Evolutionary conservation across 2,888 invertebrate genomes (phyloP), one percentile per base, ranked within the genome.

Genomic region (Neoascia interrupta): DNA sequence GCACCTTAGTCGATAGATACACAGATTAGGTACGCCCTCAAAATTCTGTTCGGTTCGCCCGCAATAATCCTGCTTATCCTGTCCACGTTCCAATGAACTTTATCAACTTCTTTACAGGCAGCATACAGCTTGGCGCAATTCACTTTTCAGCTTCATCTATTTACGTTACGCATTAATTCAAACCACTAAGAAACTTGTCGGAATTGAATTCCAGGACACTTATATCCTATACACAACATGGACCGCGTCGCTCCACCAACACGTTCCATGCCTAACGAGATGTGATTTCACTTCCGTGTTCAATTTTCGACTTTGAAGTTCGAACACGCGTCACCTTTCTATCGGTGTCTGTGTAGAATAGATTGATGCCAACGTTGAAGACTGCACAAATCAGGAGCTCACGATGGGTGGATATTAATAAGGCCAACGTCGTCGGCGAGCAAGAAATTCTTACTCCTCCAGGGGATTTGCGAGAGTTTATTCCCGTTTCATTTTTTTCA

Each of bases 221-320:
- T 16, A 18, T 34, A 26, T 43, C 5, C 6, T 31, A 39, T n/a
- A n/a, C n/a, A n/a, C n/a, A n/a, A n/a, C n/a, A n/a, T n/a, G n/a
- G 16, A 5, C 31, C 19, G 10, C 53, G 60, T 51, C 49, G 39
- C 47, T 47, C 49, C 49, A 61, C 61, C 72, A 76, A 64, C 70
- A 76, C 47, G 70, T 76, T 81, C n/a, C 63, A 81, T 81, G n/a
- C 69, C 81, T 79, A 81, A 81, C 81, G 81, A 81, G 81, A 81
- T 81, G 76, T 79, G 76, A 76, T 81, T 81, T 81, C 51, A 79
- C 68, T 68, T 79, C 79, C 79, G 72, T 60, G 79, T 79, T 79
- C 49, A 73, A 68, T 68, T 73, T 72, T 61, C 66, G 60, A 49
- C 61, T 79, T 66, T 79, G 79, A 79, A 66, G 72, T 79, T 79